Base-by-base conservation (phyloP, 2,113 vertebrate species). In the Microtus richardsoni region DNA sequence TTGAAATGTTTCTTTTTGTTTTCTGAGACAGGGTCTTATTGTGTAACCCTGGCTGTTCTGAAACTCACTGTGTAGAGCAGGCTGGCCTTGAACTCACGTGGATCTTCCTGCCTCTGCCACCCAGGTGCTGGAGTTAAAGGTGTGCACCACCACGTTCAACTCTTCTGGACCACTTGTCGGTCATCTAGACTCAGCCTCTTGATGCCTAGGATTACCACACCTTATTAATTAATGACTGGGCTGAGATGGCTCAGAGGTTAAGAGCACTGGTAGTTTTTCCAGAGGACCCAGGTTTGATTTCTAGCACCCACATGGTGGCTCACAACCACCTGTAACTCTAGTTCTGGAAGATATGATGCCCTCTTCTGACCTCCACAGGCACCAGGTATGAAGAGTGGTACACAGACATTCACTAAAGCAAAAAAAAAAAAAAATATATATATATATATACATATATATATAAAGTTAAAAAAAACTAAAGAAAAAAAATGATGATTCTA, bases 111-210 rank as follows among this genome's bases (percentile, higher is more conserved):
- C 49, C 49, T 49, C 47, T 79, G 77, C 77, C 49, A 54, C 19
- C 19, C 49, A 22, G 12, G 33, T 22, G 78, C 49, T 79, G 78
- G 49, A 14, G n/a, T n/a, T 80, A 22, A 80, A 54, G 52, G 33
- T 0, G 3, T 80, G 10, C 2, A 5, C 10, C 19, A n/a, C 33
- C 21, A 3, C 12, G 9, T 16, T 44, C 2, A 66, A 5, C 17
- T 47, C 16, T 44, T 44, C 62, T 47, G 36, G 16, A 39, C 21
- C 7, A 41, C 39, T 64, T 14, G 26, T 28, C 7, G 4, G 24
- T 30, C 39, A 0, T 39, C 10, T 62, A 47, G 39, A 30, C 39
- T 66, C 8, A 44, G 39, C 52, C 39, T 44, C 82, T 62, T 66
- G 82, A 33, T 7, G 9, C 16, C 41, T 60, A 52, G 49, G 49